Percentiles rank a stretch among this genome's conserved stretches.
These are phyloP conservation scores for Unio pictorum DNA, from an alignment of 2,888 invertebrate genomes.

Conservation along the genomic window DNA sequence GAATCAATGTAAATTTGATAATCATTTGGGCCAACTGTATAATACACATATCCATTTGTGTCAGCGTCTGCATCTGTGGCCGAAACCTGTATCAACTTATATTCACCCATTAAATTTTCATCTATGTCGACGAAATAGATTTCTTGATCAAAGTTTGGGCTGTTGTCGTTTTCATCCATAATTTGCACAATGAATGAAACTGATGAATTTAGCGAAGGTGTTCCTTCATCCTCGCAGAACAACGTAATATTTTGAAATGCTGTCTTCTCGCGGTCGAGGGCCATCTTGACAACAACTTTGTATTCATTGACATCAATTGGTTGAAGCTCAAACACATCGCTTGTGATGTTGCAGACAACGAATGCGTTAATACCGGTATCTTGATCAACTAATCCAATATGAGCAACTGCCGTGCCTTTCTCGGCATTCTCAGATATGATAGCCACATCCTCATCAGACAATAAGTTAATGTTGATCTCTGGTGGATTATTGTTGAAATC, in stretches of 20 bases:
- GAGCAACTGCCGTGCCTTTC: slow-evolving; percentile 56
- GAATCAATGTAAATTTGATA: slow-evolving; percentile 46
- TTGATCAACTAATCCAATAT: slow-evolving; percentile 52
- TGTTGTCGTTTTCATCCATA: slow-evolving; percentile 90
- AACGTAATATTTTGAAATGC: slow-evolving; percentile 38
- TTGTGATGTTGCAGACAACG: slow-evolving; percentile 44
- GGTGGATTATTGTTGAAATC: slow-evolving; percentile 95
- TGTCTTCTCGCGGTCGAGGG: slow-evolving; percentile 36
- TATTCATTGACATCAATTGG: slow-evolving; percentile 49
- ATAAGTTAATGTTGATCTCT: slow-evolving; percentile 71
- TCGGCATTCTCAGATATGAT: slow-evolving; percentile 53
- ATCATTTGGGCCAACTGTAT: slow-evolving; percentile 30
- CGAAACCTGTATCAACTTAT: slow-evolving; percentile 42
- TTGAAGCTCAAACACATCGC: slow-evolving; percentile 50
- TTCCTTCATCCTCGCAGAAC: slow-evolving; percentile 44
- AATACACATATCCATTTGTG: slow-evolving; percentile 46
- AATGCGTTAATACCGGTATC: slow-evolving; percentile 61
- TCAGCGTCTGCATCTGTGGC: slow-evolving; percentile 52
- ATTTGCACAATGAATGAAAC: slow-evolving; percentile 72
- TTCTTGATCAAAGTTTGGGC: slow-evolving; percentile 82
- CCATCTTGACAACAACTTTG: slow-evolving; percentile 43
- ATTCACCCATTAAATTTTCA: slow-evolving; percentile 50
- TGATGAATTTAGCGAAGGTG: slow-evolving; percentile 38
- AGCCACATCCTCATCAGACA: slow-evolving; percentile 46
- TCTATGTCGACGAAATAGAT: slow-evolving; percentile 41